Base-by-base conservation (phyloP, 2,888 invertebrate genomes). In the Polymixis lichenea region DNA sequence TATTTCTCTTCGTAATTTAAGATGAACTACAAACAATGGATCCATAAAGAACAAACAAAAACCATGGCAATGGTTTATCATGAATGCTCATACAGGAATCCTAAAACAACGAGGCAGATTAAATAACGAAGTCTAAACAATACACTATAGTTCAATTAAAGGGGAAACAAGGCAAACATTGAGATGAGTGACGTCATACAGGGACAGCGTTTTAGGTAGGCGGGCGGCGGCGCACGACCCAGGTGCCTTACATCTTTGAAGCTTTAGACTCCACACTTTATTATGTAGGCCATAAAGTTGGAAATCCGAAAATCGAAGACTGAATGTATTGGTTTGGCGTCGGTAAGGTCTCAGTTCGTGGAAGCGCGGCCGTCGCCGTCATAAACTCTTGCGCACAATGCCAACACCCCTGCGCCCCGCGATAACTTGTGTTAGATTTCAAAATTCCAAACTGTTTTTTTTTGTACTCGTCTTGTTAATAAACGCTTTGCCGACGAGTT, bases 371-470 rank as follows among this genome's bases (percentile, higher is more conserved):
- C 86, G 85, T 80, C 86, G 75, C 53, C 78, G 90, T 91, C 93
- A 91, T 94, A 93, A 94, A 94, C 94, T 93, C 93, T 84, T 85
- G 92, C 91, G 92, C 93, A 94, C 93, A 93, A 94, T 92, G 91
- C 87, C 90, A 87, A 89, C 87, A 87, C 77, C 84, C 84, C 86
- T 83, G 83, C 86, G 80, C 77, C 82, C 82, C 78, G 86, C 87
- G 87, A 87, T 89, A 90, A 87, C 86, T 86, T 84, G 86, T 86
- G 87, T 89, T 88, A 84, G 88, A 89, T 91, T 91, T 90, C 83
- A 78, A 90, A 91, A 89, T 90, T 90, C 89, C 88, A 80, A 87
- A 86, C 88, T 88, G 89, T 87, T 86, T 86, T 88, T 75, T 88
- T 85, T 85, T 25, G 11, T 66, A 70, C 69, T 58, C 22, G 22